Evolutionary conservation across 2,888 invertebrate genomes (phyloP).

Genomic region (Cremastobaeus sp.): DNA sequence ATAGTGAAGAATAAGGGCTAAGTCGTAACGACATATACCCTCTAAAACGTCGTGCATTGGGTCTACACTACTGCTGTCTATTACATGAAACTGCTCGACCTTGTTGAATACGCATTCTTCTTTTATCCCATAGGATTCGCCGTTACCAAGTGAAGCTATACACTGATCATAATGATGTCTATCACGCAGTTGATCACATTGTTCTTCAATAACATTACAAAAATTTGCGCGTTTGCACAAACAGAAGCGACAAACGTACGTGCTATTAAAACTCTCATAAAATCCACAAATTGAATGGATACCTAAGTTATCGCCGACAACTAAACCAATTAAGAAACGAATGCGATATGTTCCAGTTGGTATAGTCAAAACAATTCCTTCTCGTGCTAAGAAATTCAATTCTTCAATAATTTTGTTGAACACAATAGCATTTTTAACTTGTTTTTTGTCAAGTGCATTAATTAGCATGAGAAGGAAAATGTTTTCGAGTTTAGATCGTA

Average conservation of each 20-base stretch:
- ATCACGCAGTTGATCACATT: slow-evolving; percentile 14
- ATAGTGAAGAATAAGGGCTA: slow-evolving; percentile 55
- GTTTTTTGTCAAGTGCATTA: slow-evolving; percentile 11
- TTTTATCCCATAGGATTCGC: slow-evolving; percentile 42
- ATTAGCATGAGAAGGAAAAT: slow-evolving; percentile 8
- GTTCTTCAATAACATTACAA: slow-evolving; percentile 8
- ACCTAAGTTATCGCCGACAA: slow-evolving; percentile 19
- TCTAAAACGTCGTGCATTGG: slow-evolving; percentile 62
- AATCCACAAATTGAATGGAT: slow-evolving; percentile 19
- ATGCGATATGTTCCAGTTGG: slow-evolving; percentile 6
- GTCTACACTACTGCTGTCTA: slow-evolving; percentile 55
- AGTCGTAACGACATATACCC: slow-evolving; percentile 62
- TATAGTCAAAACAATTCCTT: slow-evolving; percentile 12
- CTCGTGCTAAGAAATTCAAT: slow-evolving; percentile 19
- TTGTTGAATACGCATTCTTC: slow-evolving; percentile 52
- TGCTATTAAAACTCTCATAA: slow-evolving; percentile 19
- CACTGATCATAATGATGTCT: slow-evolving; percentile 33
- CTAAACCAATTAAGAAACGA: slow-evolving; percentile 10
- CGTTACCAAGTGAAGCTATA: slow-evolving; percentile 4
- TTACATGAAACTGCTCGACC: slow-evolving; percentile 48
- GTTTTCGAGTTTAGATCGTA: slow-evolving; percentile 11
- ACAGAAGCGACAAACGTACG: slow-evolving; percentile 26
- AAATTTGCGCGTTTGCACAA: slow-evolving; percentile 5
- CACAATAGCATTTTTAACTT: slow-evolving; percentile 2
- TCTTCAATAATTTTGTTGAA: slow-evolving; percentile 21